phyloP scores from a whole-genome alignment of 2,888 invertebrate species.

The Lasioglossum oenotherae region DNA sequence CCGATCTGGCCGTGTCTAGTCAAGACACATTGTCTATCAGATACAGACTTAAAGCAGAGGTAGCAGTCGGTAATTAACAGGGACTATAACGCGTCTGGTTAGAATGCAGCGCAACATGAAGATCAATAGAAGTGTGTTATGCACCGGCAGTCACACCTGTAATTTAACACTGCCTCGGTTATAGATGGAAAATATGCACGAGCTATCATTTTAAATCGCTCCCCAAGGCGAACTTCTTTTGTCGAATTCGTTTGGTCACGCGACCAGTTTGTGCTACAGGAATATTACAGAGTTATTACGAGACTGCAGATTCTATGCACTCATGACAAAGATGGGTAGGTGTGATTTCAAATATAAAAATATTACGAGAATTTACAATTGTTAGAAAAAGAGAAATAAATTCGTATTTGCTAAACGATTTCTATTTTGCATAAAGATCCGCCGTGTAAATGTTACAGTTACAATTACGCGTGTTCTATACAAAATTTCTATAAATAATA shows the following conservation, averaged over 20 bases:
- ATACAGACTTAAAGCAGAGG: slow-evolving; percentile 10
- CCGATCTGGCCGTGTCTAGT: background rate
- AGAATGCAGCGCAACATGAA: slow-evolving; percentile 8
- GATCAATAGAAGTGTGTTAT: slow-evolving; percentile 14
- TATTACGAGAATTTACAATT: no score
- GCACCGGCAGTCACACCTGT: slow-evolving; percentile 13
- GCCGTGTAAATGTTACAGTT: no score
- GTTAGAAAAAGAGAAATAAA: no score
- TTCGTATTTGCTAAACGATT: no score
- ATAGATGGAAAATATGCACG: background rate
- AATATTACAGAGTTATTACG: background rate
- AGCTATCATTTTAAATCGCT: background rate
- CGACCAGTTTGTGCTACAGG: background rate
- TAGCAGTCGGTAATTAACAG: slow-evolving; percentile 35
- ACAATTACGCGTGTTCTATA: background rate
- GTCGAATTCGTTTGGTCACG: background rate
- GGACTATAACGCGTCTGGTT: slow-evolving; percentile 2
- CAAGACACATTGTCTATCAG: slow-evolving; percentile 19
- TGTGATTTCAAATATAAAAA: no score
- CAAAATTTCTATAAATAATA: no score
- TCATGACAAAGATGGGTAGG: no score
- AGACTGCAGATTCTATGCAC: no score
- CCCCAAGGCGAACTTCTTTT: background rate
- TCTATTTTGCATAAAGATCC: no score
- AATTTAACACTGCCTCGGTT: slow-evolving; percentile 5